These are phyloP conservation scores for Lepus timidus DNA, from an alignment of 2,113 vertebrate species.

Conservation along the genomic window DNA sequence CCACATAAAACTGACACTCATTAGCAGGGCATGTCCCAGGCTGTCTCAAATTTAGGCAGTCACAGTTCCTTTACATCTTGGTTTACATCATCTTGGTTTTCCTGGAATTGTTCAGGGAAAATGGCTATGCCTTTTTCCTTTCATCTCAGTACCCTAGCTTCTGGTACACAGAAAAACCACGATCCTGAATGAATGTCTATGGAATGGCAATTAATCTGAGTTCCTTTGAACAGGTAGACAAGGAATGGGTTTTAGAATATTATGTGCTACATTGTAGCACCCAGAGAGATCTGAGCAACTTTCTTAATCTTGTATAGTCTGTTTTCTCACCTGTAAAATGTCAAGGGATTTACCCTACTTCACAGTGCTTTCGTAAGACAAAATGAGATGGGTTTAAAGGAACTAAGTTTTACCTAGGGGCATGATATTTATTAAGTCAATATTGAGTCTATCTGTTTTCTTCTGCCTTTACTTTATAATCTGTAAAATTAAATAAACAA, in stretches of 20 bases:
- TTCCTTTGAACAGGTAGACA: neutral
- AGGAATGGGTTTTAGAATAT: neutral
- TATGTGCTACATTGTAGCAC: neutral
- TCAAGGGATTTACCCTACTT: neutral
- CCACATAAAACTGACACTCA: neutral
- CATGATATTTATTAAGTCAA: neutral
- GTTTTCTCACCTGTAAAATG: neutral
- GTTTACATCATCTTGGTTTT: neutral
- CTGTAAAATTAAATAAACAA: neutral
- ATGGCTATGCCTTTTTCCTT: neutral
- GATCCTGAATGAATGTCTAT: neutral
- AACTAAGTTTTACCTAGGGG: neutral
- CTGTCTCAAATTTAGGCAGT: neutral
- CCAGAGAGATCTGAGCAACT: neutral
- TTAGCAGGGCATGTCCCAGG: neutral
- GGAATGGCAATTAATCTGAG: neutral
- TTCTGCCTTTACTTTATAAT: neutral
- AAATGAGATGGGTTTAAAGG: neutral
- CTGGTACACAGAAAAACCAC: neutral
- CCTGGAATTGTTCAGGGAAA: neutral
- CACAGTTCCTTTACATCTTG: neutral
- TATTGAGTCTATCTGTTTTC: neutral
- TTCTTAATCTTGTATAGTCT: neutral
- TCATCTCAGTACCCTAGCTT: neutral
- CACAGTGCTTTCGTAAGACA: neutral